phyloP scores from a whole-genome alignment of 92 coral and sea anemone species.

The Phymanthus crucifer region DNA sequence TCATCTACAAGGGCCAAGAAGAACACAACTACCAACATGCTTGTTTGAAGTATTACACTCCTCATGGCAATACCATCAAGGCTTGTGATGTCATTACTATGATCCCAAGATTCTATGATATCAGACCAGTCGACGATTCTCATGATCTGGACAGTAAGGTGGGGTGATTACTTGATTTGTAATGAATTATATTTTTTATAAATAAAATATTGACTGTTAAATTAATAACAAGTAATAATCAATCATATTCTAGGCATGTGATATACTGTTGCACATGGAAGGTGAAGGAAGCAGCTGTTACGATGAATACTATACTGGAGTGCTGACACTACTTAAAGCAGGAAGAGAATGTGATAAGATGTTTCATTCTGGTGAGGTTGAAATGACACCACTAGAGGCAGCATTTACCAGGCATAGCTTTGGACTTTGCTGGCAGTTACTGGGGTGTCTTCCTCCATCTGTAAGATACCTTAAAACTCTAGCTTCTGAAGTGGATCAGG shows the following conservation, averaged over 20 bases:
- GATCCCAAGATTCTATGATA: conserved; percentile 77
- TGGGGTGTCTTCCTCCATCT: conserved; percentile 79
- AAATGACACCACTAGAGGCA: conserved; percentile 65
- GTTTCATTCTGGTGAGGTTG: conserved; percentile 38
- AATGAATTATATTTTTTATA: background rate
- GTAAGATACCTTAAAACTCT: conserved; percentile 49
- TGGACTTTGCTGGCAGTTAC: conserved; percentile 82
- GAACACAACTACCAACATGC: conserved; percentile 61
- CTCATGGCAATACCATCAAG: conserved; percentile 25
- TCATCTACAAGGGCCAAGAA: conserved; percentile 53
- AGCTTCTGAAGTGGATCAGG: conserved; percentile 40
- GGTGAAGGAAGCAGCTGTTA: conserved; percentile 57
- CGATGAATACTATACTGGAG: conserved; percentile 63
- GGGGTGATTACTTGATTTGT: background rate
- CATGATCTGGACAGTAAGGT: conserved; percentile 67
- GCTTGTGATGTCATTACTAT: conserved; percentile 43
- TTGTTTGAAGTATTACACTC: conserved; percentile 49
- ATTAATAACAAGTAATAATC: too few relatives aligned
- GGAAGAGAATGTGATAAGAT: conserved; percentile 70
- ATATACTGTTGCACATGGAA: conserved; percentile 51
- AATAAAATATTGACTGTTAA: background rate
- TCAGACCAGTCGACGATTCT: conserved; percentile 66
- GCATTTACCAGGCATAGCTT: conserved; percentile 75
- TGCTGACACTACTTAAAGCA: conserved; percentile 67
- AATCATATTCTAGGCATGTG: conserved; percentile 71